A percentile compares a stretch with the other conserved stretches of the same genome.
phyloP scores from a whole-genome alignment of 2,888 invertebrate species.

The Eupithecia insigniata region DNA sequence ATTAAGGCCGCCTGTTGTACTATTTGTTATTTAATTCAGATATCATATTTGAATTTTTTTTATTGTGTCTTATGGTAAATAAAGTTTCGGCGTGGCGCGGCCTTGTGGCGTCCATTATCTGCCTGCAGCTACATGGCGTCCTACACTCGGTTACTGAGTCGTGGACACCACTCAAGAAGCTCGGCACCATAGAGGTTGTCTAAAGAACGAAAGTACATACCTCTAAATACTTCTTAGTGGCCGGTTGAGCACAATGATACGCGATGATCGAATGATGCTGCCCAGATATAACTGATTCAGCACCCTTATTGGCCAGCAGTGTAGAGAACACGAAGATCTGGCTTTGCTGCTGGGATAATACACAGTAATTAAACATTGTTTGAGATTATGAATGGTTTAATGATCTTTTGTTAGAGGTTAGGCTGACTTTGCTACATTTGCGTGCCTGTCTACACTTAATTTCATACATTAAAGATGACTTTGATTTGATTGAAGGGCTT shows the following conservation, averaged over 20 bases:
- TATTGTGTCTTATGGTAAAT: too few species aligned
- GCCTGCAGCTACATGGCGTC: too few species aligned
- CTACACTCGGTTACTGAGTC: too few species aligned
- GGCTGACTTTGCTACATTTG: neutral
- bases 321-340: conserved; percentile 99
- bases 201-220: conserved; percentile 66
- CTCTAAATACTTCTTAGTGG: conserved; percentile 97
- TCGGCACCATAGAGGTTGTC: too few species aligned
- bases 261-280: conserved; percentile 96
- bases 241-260: conserved; percentile 97
- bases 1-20: too few species aligned
- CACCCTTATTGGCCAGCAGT: conserved; percentile 96
- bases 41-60: too few species aligned
- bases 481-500: neutral
- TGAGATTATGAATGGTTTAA: neutral
- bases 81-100: too few species aligned
- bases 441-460: neutral
- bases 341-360: conserved; percentile 95
- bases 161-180: too few species aligned
- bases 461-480: neutral
- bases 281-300: conserved; percentile 95
- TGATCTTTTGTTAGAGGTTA: neutral
- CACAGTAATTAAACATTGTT: conserved; percentile 45
- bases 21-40: too few species aligned
- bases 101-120: too few species aligned